Evolutionary conservation across 2,888 invertebrate species (phyloP).

Genomic region (Zonitis immaculata): DNA sequence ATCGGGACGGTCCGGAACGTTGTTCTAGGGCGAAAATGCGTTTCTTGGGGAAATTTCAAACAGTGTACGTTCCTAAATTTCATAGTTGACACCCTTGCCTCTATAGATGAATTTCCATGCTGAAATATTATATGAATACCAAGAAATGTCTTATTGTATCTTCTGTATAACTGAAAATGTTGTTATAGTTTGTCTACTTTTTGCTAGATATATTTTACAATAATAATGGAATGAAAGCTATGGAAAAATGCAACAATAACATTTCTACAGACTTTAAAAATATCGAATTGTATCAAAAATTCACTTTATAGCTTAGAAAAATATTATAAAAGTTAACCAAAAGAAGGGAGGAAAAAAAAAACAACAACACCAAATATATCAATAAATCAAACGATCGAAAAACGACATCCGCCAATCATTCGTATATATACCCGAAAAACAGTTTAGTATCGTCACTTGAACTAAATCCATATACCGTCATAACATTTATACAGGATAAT

Average conservation of each 20-base stretch:
- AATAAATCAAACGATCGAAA: conserved; percentile 31
- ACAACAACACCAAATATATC: conserved; percentile 23
- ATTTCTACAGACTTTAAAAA: background rate
- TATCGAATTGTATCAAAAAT: no score
- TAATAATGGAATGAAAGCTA: background rate
- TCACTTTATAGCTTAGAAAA: no score
- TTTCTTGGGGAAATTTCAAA: no score
- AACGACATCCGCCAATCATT: conserved; percentile 22
- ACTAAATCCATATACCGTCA: conserved; percentile 26
- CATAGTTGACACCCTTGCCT: no score
- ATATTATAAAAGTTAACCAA: no score
- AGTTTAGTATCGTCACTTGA: conserved; percentile 30
- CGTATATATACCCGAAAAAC: conserved; percentile 21
- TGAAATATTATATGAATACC: no score
- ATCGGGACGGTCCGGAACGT: no score
- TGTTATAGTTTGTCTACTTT: background rate
- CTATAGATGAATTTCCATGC: no score
- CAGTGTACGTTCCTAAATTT: no score
- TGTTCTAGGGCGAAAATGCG: no score
- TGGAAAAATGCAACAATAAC: background rate
- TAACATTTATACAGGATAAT: conserved; percentile 10
- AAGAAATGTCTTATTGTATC: no score
- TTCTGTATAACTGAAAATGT: conserved; percentile 17
- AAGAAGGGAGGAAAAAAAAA: no score
- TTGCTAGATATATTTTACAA: background rate